Base-by-base conservation (phyloP, 2,888 invertebrate genomes). In the Odontothrips loti region DNA sequence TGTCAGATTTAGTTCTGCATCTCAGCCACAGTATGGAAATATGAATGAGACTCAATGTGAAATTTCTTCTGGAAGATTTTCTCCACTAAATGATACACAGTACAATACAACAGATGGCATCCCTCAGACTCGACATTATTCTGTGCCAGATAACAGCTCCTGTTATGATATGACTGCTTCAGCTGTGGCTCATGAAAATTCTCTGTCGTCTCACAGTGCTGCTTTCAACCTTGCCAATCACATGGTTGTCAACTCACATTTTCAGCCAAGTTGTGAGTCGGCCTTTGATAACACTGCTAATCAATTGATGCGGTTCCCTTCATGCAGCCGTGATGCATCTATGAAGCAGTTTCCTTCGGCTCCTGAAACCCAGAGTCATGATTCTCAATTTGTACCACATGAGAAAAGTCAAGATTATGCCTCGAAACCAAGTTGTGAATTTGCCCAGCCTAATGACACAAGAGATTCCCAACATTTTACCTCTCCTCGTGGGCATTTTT, bases 371-470 rank as follows among this genome's bases (percentile, higher is more conserved):
- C 68, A 75, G 27, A 75, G 27, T 27, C 68, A 75, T 75, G 68
- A 75, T 12, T 11, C 23, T 12, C 68, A 75, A 27, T 75, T 27
- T 75, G 27, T 75, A 9, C 10, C 68, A 27, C 68, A 27, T 75
- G 68, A 75, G 23, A 75, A 75, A 27, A 75, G 68, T 23, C 23
- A 75, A 75, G 68, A 75, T 75, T 75, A 23, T 12, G 12, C 68
- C 27, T 75, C 68, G 27, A 75, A 75, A 27, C 68, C 68, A 23
- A 75, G 68, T 27, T 75, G 68, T 75, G 68, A 75, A 27, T 75
- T 75, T 27, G 68, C 68, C 9, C 68, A 75, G 12, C 68, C 68
- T 27, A 75, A 75, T 75, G 68, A 75, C 10, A 75, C 68, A 23
- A 75, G 68, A 23, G 68, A 75, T 75, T 75, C 68, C 4, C 68